phyloP scores from a whole-genome alignment of 2,113 vertebrate species.

The Cyrtonyx montezumae region DNA sequence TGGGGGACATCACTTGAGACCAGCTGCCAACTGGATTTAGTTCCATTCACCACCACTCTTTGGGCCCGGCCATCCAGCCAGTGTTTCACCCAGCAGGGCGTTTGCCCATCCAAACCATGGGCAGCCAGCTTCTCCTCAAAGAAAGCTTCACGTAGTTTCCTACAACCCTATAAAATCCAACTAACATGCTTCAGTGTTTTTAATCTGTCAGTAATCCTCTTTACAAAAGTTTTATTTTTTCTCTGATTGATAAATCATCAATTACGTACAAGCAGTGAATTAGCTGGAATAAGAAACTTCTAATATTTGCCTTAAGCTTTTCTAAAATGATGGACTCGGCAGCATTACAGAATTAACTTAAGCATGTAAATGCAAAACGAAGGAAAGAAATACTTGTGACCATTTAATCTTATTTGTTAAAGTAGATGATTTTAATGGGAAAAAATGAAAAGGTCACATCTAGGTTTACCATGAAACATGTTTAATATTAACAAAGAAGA shows the following conservation, averaged over 20 bases:
- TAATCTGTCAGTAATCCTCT: neutral
- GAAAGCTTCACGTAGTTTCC: neutral
- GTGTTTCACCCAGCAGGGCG: too few relatives aligned
- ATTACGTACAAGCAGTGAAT: neutral
- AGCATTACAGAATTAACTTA: neutral
- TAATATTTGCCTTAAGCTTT: neutral
- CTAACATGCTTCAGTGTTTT: neutral
- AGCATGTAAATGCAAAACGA: neutral
- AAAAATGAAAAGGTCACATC: neutral
- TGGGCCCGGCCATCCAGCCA: too few relatives aligned
- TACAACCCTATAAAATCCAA: neutral
- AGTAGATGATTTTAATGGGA: neutral
- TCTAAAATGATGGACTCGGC: neutral
- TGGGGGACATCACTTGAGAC: too few relatives aligned
- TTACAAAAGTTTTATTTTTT: neutral
- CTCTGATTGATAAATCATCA: neutral
- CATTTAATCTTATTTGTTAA: constrained; percentile 5
- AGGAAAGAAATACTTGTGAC: neutral
- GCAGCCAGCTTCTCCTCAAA: too few relatives aligned
- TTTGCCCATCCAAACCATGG: too few relatives aligned
- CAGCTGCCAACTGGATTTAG: too few relatives aligned
- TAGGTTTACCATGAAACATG: neutral
- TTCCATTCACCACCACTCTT: too few relatives aligned
- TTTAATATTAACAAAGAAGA: neutral
- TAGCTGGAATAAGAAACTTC: neutral